Evolutionary conservation across 1,140 invertebrate genomes (phyloP).

Genomic region (Aphaenogaster rudis): DNA sequence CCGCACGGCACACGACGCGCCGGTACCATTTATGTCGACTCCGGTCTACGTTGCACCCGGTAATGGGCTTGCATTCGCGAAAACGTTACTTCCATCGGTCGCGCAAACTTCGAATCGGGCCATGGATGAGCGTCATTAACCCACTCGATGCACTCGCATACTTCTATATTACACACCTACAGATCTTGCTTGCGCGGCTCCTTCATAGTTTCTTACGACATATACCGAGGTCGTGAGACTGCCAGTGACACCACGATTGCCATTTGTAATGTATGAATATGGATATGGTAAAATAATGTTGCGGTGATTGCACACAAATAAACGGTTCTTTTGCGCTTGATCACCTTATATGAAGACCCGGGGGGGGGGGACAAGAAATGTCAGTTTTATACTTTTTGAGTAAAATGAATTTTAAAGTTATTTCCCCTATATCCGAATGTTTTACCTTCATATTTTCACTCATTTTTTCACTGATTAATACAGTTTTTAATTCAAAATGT

Average conservation of each 20-base stretch:
- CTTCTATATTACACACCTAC: slow-evolving; percentile 2
- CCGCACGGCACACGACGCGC: neutral
- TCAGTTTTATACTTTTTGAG: too few species aligned
- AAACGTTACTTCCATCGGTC: slow-evolving; percentile 47
- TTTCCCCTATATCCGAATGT: too few species aligned
- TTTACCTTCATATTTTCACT: too few species aligned
- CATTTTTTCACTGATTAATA: too few species aligned
- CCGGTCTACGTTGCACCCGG: neutral
- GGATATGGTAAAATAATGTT: slow-evolving; percentile 38
- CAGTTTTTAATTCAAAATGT: too few species aligned
- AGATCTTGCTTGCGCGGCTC: neutral
- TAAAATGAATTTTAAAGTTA: too few species aligned
- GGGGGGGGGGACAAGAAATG: too few species aligned
- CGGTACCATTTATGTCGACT: slow-evolving; percentile 16
- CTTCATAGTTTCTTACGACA: slow-evolving; percentile 6
- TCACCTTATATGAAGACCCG: neutral
- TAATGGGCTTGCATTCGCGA: slow-evolving; percentile 38
- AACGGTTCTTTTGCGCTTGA: neutral
- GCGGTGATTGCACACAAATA: slow-evolving; percentile 1
- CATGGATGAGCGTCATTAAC: slow-evolving; percentile 22
- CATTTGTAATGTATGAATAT: slow-evolving; percentile 25
- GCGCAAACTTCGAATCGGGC: slow-evolving; percentile 30
- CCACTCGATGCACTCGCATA: slow-evolving; percentile 20
- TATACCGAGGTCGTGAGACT: neutral
- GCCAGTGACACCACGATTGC: neutral